Evolutionary conservation across 2,113 vertebrate genomes (phyloP), one percentile per base, ranked within the genome.

Genomic region (Plestiodon gilberti): DNA sequence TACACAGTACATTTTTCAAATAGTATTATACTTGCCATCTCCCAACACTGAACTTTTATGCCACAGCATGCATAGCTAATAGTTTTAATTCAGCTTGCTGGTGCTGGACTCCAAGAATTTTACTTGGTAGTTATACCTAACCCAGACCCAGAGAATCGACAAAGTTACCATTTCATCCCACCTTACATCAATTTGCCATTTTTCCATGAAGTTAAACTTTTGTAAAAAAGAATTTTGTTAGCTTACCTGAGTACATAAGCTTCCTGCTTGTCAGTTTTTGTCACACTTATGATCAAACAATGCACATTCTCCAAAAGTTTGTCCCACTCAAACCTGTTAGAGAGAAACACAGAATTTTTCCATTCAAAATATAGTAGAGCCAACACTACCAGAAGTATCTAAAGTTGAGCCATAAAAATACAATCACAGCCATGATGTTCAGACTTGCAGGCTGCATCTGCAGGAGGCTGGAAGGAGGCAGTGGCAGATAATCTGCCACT

Each of bases 261-360:
- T 99, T 99, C 99, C 98, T 99, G 99, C 98, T 98, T 99, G 98
- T 99, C 98, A 96, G 98, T 99, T 98, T 99, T 99, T 98, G 98
- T 99, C 98, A 99, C 99, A 99, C 98, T 99, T 97, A 99, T 99
- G 97, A 99, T 99, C 97, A 99, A 99, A 98, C 99, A 99, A 96
- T 99, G 99, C 98, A 99, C 98, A 99, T 99, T 99, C 97, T 99
- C 98, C 98, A 99, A 95, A 96, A 99, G 98, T 97, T 99, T 98
- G 97, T 99, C 99, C 99, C 99, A 99, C 96, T 99, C 98, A 97
- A 99, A 99, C 97, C 98, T 99, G 90, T 83, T 15, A 90, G 84
- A 33, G 92, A 89, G 59, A 91, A 87, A 90, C 82, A 87, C 90
- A 4, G 81, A 30, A 76, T 28, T 15, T 70, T 35, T 84, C 4